A percentile compares a stretch with the other conserved stretches of the same genome.
Evolutionary conservation across 2,113 vertebrate genomes (phyloP).

Genomic region (Platysternon megacephalum): DNA sequence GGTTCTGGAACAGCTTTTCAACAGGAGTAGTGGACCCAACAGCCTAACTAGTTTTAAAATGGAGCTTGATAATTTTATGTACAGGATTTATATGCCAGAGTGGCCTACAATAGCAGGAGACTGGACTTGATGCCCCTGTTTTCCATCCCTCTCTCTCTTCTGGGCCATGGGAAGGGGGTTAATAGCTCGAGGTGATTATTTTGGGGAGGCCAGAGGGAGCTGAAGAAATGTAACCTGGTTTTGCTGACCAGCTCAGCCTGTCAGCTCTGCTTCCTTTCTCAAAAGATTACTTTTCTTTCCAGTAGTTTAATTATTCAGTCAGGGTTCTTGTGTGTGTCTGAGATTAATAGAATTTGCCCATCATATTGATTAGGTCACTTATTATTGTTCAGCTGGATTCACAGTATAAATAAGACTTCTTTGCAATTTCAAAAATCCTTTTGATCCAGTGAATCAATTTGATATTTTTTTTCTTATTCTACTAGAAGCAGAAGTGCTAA

Average conservation of each 20-base stretch:
- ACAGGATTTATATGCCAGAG: not conserved
- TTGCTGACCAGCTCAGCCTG: not conserved
- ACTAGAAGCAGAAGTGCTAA: conserved; percentile 61
- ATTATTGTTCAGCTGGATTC: conserved; percentile 49
- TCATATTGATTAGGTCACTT: conserved; percentile 64
- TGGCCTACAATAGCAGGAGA: not conserved
- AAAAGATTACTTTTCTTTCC: conserved; percentile 43
- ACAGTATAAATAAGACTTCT: conserved; percentile 37
- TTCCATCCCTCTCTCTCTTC: not conserved
- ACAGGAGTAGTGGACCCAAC: not conserved
- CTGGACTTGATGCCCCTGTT: not conserved
- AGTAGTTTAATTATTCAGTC: conserved; percentile 25
- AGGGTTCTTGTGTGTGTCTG: not conserved
- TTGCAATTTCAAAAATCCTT: conserved; percentile 52
- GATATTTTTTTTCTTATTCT: conserved; percentile 39
- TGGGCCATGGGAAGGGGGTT: not conserved
- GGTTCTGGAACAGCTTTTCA: not conserved
- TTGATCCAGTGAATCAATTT: conserved; percentile 4
- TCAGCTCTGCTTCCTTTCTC: conserved; percentile 3
- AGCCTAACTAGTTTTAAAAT: not conserved
- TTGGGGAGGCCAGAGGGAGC: not conserved
- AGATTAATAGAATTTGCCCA: conserved; percentile 57
- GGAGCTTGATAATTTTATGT: not conserved
- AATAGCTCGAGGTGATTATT: not conserved
- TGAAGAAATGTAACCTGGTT: not conserved